Evolutionary conservation across 2,888 invertebrate genomes (phyloP), one percentile per base, ranked within the genome.

Genomic region (Tetheella fluctuosa): DNA sequence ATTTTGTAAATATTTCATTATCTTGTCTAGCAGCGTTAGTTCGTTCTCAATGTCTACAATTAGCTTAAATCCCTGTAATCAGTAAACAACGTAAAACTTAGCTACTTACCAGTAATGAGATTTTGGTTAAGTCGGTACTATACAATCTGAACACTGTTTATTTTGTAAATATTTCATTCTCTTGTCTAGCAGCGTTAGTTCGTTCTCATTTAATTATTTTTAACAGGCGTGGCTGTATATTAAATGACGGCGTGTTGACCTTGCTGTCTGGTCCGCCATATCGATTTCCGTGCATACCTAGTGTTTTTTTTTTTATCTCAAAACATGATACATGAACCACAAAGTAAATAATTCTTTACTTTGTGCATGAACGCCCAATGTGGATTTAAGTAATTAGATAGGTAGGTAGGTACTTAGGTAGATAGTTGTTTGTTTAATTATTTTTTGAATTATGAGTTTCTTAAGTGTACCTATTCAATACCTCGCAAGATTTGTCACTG

Each of bases 221-320:
- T 48, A 39, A 55, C 58, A 62, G 67, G 62, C 61, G 73, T 62
- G 75, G 64, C 65, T n/a, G 65, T 69, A 65, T 48, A 48, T 20
- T 61, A 65, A 64, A 71, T 68, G 65, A 65, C 70, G 57, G 52
- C 59, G 56, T 59, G 59, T 67, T 68, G 70, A 68, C 79, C 78
- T 78, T 77, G 74, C 52, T 64, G 68, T 67, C 63, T 64, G 55
- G 59, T 64, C 48, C 20, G 64, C 59, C 60, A 69, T 77, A 74
- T 77, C 67, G 73, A 77, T 79, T 77, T 79, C 72, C 74, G 67
- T 67, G 59, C 69, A 62, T 39, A 13, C 1, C 3, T 39, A 39
- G 13, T 13, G 10, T 15, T 13, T 25, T 13, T 13, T 34, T 34
- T 34, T 34, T 13, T 34, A 34, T 13, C 13, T 1, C 34, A 34